Evolutionary conservation across 2,888 invertebrate species (phyloP).

Genomic region (Drosophila niveifrons): DNA sequence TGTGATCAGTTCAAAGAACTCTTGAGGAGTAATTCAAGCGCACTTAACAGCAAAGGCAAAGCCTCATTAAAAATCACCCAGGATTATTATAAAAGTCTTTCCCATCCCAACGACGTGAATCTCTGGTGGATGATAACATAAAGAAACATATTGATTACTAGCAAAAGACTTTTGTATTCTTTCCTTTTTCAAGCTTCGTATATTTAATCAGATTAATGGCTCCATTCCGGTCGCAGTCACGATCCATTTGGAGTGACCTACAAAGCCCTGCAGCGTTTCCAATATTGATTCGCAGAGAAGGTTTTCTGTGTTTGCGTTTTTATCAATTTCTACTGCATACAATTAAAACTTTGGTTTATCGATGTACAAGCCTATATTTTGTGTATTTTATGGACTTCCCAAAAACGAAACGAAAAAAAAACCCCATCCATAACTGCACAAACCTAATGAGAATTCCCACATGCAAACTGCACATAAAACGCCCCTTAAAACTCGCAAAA

Average conservation of each 20-base stretch:
- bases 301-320: neutral
- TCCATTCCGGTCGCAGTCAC: neutral
- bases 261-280: neutral
- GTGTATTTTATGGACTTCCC: conserved; percentile 37
- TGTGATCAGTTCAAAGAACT: conserved; percentile 49
- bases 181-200: neutral
- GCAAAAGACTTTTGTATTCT: neutral
- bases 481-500: conserved; percentile 46
- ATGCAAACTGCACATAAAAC: conserved; percentile 78
- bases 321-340: neutral
- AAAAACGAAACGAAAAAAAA: conserved; percentile 5
- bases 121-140: neutral
- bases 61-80: conserved; percentile 32
- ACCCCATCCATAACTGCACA: conserved; percentile 19
- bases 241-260: neutral
- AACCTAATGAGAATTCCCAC: conserved; percentile 58
- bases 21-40: conserved; percentile 43
- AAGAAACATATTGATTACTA: neutral
- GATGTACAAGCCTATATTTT: conserved; percentile 8
- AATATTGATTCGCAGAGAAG: neutral
- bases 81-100: conserved; percentile 8
- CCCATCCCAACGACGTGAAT: conserved; percentile 1
- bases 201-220: neutral
- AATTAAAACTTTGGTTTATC: conserved; percentile 8
- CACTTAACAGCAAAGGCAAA: conserved; percentile 41